phyloP scores from a whole-genome alignment of 2,113 vertebrate species.

The Sylvietta virens region DNA sequence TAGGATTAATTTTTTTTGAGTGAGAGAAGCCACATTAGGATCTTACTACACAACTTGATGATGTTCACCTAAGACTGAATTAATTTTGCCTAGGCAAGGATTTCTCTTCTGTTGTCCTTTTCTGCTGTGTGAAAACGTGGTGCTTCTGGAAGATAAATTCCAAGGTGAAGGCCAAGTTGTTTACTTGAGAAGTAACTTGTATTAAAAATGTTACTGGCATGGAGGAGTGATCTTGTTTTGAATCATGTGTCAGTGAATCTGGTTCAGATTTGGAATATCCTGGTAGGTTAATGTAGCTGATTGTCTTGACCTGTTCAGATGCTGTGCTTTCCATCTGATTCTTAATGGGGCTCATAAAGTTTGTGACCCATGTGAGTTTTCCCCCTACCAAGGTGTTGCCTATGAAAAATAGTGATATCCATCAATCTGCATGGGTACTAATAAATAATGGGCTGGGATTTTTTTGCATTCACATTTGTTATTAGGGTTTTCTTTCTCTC shows the following conservation, averaged over 20 bases:
- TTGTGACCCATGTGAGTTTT: not conserved
- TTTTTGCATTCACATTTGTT: not conserved
- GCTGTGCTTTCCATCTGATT: not conserved
- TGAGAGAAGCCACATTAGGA: not conserved
- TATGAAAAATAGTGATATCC: not conserved
- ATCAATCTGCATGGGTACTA: not conserved
- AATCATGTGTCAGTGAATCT: not conserved
- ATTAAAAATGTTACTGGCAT: not conserved
- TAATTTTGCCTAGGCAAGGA: not conserved
- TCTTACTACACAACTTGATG: not conserved
- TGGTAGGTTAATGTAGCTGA: not conserved
- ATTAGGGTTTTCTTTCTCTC: not conserved
- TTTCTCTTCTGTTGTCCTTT: not conserved
- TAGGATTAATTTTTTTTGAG: not conserved
- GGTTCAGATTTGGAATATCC: not conserved
- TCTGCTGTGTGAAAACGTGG: not conserved
- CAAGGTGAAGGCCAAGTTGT: conserved; percentile 15
- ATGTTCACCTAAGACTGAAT: not conserved
- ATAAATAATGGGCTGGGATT: not conserved
- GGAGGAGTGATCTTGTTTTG: not conserved
- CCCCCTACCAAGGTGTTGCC: not conserved
- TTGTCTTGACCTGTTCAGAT: not conserved
- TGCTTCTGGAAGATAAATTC: not conserved
- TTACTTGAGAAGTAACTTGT: not conserved
- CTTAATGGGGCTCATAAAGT: not conserved